These are phyloP conservation scores for Rhizomys pruinosus DNA, from an alignment of 2,113 vertebrate species.

Conservation along the genomic window DNA sequence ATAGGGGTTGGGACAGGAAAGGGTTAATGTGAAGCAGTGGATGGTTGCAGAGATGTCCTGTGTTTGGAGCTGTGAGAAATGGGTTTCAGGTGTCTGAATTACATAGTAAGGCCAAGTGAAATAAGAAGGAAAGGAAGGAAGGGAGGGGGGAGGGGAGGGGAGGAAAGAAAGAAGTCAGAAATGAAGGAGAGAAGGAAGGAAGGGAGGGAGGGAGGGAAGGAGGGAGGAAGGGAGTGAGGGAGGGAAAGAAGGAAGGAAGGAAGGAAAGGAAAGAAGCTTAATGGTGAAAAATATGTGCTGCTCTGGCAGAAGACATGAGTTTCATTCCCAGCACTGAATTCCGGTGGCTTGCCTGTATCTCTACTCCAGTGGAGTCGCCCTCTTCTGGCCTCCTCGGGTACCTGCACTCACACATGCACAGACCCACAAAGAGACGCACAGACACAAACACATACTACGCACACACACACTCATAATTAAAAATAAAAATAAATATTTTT, in stretches of 20 bases:
- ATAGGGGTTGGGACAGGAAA: neutral
- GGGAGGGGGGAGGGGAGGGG: too few relatives aligned
- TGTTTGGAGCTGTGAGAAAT: neutral
- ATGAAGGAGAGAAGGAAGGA: neutral
- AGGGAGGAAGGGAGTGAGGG: neutral
- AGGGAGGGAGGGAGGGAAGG: neutral
- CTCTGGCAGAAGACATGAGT: neutral
- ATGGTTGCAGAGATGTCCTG: neutral
- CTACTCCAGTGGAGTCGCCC: too few relatives aligned
- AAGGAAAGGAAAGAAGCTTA: too few relatives aligned
- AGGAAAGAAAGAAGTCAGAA: too few relatives aligned
- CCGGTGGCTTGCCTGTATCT: too few relatives aligned
- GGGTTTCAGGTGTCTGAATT: neutral
- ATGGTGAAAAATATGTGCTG: neutral
- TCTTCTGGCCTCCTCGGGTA: neutral
- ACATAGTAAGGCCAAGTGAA: too few relatives aligned
- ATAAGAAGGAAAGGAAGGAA: neutral
- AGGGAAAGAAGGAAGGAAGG: neutral
- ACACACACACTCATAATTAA: neutral
- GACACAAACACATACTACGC: neutral
- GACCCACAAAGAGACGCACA: too few relatives aligned
- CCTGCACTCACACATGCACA: neutral
- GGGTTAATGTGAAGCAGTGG: neutral
- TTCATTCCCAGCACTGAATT: neutral
- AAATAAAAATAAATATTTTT: neutral